Evolutionary conservation across 92 coral and sea anemone species (phyloP), one percentile per base, ranked within the genome.

Genomic region (Zoanthus sociatus): DNA sequence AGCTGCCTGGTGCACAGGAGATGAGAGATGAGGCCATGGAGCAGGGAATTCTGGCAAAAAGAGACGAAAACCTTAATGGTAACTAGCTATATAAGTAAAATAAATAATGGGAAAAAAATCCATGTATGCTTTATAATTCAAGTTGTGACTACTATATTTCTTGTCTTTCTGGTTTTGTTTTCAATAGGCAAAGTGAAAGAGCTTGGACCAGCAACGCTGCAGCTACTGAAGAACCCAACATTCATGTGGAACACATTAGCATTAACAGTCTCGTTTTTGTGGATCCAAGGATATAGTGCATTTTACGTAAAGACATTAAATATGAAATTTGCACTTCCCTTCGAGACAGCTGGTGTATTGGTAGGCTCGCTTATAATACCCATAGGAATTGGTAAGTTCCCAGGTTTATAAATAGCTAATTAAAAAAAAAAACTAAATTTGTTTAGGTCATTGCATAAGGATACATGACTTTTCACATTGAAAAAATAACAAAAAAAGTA

Each of bases 161-260:
- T 14, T 2, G 4, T 3, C 12, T 73, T 73, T 73, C 15, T 48
- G 21, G 5, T 46, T 73, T 73, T 30, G n/a, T 17, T 31, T 26
- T 16, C 78, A 76, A 61, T 55, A 76, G 79, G 79, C 37, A 76
- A 53, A 76, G 79, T 88, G 37, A 82, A 73, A 61, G 71, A 46
- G 46, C 32, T 88, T 14, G 60, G 77, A 12, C 86, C 83, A 3
- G 91, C 84, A 82, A 70, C 85, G 14, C 58, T 75, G 18, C 73
- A 75, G 16, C 78, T 88, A 30, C 72, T 88, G 54, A 88, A 46
- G 14, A 88, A 88, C 42, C 63, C 56, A 15, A 88, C 91, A 45
- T 88, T 82, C 75, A n/a, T 88, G 26, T 88, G 84, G 70, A 88
- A 88, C 71, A 64, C 83, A 3, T 61, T 88, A 9, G 91, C 87